Evolutionary conservation across 2,888 invertebrate genomes (phyloP).

Genomic region (Clanis bilineata): DNA sequence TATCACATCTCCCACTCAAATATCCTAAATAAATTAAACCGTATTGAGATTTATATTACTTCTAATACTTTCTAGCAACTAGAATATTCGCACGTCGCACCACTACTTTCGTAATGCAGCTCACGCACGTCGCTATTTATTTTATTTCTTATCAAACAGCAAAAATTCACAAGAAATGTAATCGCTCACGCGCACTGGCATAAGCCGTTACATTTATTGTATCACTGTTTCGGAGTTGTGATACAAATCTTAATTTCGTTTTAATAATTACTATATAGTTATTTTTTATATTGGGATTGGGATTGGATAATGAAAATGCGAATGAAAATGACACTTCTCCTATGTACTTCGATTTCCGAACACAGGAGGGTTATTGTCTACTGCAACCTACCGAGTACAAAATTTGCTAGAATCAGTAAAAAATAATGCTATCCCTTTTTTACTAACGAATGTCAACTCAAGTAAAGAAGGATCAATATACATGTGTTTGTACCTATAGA

Average conservation of each 20-base stretch:
- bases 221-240: not conserved
- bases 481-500: no score
- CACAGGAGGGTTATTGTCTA: no score
- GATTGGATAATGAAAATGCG: no score
- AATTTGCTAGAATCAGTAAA: no score
- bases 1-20: constrained; percentile 55
- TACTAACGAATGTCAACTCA: no score
- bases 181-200: not conserved
- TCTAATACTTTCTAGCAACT: not conserved
- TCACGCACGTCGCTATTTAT: constrained; percentile 9
- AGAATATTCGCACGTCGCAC: not conserved
- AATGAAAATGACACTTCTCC: no score
- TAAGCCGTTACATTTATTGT: not conserved
- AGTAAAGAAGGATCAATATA: no score
- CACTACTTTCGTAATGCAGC: not conserved
- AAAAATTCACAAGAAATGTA: not conserved
- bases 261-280: no score
- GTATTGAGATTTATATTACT: not conserved
- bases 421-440: no score
- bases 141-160: not conserved
- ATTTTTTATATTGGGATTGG: no score
- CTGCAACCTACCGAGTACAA: no score
- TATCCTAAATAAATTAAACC: not conserved
- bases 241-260: not conserved
- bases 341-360: no score